phyloP scores from a whole-genome alignment of 2,113 vertebrate genomes.

The Percina caprodes region DNA sequence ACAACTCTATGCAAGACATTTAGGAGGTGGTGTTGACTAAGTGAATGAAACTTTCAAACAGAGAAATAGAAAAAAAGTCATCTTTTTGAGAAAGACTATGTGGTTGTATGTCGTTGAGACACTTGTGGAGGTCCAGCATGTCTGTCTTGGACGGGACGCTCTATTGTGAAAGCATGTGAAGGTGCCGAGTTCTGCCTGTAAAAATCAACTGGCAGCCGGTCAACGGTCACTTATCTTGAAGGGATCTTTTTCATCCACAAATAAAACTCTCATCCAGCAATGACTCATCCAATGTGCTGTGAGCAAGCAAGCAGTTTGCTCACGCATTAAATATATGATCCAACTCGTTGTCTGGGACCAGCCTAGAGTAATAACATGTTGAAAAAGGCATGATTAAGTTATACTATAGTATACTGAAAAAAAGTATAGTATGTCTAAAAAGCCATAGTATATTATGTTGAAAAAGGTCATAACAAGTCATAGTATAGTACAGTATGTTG shows the following conservation, averaged over 20 bases:
- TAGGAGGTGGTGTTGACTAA: neutral
- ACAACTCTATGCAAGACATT: neutral
- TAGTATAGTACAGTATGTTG: too few relatives aligned
- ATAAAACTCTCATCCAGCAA: slow-evolving; percentile 36
- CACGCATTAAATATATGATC: neutral
- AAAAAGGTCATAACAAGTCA: too few relatives aligned
- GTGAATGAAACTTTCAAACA: slow-evolving; percentile 12
- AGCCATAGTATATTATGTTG: too few relatives aligned
- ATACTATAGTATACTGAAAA: too few relatives aligned
- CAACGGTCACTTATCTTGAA: slow-evolving; percentile 20
- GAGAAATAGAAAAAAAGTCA: slow-evolving; percentile 14
- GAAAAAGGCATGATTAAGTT: too few relatives aligned
- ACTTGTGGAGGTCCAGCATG: slow-evolving; percentile 1
- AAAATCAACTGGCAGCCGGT: slow-evolving; percentile 59
- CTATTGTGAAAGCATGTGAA: slow-evolving; percentile 22
- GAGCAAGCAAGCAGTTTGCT: slow-evolving; percentile 4
- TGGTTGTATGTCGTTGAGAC: too few relatives aligned
- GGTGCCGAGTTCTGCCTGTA: slow-evolving; percentile 54
- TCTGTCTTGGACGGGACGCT: neutral
- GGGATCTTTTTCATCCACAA: slow-evolving; percentile 44
- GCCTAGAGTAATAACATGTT: too few relatives aligned
- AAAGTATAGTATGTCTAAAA: too few relatives aligned
- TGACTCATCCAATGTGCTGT: slow-evolving; percentile 48
- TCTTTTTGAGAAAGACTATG: neutral
- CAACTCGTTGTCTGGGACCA: slow-evolving; percentile 17